Evolutionary conservation across 2,888 invertebrate genomes (phyloP), one percentile per base, ranked within the genome.

Genomic region (Cantharis flavilabris): DNA sequence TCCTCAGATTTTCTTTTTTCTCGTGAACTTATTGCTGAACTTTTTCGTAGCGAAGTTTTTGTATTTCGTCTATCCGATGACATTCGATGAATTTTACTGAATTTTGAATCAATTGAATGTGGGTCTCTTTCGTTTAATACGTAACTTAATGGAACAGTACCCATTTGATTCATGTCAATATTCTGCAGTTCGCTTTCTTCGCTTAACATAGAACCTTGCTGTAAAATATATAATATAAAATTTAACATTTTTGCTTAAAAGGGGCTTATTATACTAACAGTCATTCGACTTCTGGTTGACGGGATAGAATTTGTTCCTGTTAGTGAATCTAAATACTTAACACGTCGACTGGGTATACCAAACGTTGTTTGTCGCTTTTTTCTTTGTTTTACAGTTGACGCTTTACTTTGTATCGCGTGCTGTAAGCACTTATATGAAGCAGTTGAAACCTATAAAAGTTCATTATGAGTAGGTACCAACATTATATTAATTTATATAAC

Each of bases 391-490:
- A 64, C 1, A 3, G 14, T 18, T 14, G 71, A 65, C n/a, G 33
- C 3, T 20, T 30, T 63, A 14, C n/a, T 49, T 26, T 71, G 75
- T 62, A 71, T 14, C 2, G 18, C 4, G 7, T 75, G 75, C 14
- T 75, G 75, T n/a, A 75, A 67, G 28, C 75, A 75, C 62, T 75
- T 76, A 9, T 10, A 13, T 16, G 76, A 0, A 63, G 71, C 75
- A 5, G 72, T 70, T 11, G 72, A 75, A 11, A 75, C 76, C 75
- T 75, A 49, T 9, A n/a, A n/a, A n/a, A 49, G 0, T n/a, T 13
- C 13, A 33, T 1, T 13, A 33, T 33, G 3, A n/a, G 13, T 5
- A 13, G 2, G 10, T n/a, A 33, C 33, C 9, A 13, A 33, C n/a
- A 33, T 13, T 13, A 13, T 33, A 3, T 13, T 4, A 3, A 33